Conservation (phyloP, 2,888 invertebrate species). For the Tachina fera region DNA sequence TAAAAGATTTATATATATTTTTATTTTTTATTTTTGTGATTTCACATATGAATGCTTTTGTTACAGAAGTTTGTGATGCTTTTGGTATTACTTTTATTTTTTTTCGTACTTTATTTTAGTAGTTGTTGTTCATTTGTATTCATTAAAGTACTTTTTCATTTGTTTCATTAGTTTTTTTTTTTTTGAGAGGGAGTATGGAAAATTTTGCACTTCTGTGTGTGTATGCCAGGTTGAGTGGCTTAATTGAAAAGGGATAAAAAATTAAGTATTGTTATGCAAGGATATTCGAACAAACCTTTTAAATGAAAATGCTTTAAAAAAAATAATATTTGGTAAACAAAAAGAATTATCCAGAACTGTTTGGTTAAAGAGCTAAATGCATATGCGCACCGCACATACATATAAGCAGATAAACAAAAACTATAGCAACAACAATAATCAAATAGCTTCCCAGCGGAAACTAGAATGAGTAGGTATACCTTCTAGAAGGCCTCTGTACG, state of each 20-base stretch:
- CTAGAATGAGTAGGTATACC: no score
- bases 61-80: constrained; percentile 45
- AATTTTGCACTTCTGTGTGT: constrained; percentile 18
- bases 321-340: no score
- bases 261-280: no score
- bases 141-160: constrained; percentile 71
- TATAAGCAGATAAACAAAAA: no score
- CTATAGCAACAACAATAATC: no score
- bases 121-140: constrained; percentile 69
- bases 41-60: constrained; percentile 62
- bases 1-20: constrained; percentile 51
- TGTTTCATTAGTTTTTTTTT: constrained; percentile 67
- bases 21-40: constrained; percentile 10
- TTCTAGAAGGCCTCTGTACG: no score
- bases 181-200: constrained; percentile 30
- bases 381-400: no score
- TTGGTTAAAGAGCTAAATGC: no score
- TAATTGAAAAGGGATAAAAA: not conserved
- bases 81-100: constrained; percentile 1
- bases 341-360: no score
- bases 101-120: constrained; percentile 10
- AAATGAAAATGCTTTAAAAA: no score
- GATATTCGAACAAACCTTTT: no score
- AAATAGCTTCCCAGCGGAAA: no score
- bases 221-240: constrained; percentile 16